Evolutionary conservation across 2,888 invertebrate species (phyloP).

Genomic region (Carcina quercana): DNA sequence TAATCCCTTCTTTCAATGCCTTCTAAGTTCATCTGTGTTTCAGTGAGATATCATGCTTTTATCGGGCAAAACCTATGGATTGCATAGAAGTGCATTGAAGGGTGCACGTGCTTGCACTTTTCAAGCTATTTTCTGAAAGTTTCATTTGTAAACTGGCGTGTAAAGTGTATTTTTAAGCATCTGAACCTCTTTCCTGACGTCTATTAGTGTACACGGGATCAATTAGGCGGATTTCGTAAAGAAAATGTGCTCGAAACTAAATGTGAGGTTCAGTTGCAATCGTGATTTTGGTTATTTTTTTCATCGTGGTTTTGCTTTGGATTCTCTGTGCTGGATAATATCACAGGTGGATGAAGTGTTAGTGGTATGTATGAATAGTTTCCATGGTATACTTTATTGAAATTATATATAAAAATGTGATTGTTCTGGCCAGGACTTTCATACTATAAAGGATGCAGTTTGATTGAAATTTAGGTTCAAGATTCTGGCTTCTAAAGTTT

Average conservation of each 20-base stretch:
- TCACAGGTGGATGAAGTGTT: slow-evolving; percentile 50
- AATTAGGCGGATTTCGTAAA: slow-evolving; percentile 19
- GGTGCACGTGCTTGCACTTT: slow-evolving; percentile 70
- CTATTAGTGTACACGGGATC: slow-evolving; percentile 12
- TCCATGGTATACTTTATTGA: too few relatives aligned
- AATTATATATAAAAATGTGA: too few relatives aligned
- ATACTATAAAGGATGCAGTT: too few relatives aligned
- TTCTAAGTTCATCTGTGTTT: slow-evolving; percentile 2
- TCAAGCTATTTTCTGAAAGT: slow-evolving; percentile 50
- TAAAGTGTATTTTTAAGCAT: slow-evolving; percentile 20
- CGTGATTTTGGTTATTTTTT: slow-evolving; percentile 45
- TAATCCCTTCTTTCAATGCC: slow-evolving; percentile 2
- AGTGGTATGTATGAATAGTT: slow-evolving; percentile 47
- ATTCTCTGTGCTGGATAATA: slow-evolving; percentile 28
- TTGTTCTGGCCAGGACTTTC: too few relatives aligned
- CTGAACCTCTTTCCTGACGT: slow-evolving; percentile 18
- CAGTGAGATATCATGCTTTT: slow-evolving; percentile 16
- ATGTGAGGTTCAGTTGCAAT: slow-evolving; percentile 35
- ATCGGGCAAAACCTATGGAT: slow-evolving; percentile 25
- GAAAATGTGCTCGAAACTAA: slow-evolving; percentile 36
- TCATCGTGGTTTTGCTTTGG: slow-evolving; percentile 34
- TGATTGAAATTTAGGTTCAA: too few relatives aligned
- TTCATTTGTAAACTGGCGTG: slow-evolving; percentile 31
- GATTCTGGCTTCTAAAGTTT: too few relatives aligned
- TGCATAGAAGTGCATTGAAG: slow-evolving; percentile 51